phyloP scores from a whole-genome alignment of 92 coral and sea anemone species.

The Epizoanthus ramosus region DNA sequence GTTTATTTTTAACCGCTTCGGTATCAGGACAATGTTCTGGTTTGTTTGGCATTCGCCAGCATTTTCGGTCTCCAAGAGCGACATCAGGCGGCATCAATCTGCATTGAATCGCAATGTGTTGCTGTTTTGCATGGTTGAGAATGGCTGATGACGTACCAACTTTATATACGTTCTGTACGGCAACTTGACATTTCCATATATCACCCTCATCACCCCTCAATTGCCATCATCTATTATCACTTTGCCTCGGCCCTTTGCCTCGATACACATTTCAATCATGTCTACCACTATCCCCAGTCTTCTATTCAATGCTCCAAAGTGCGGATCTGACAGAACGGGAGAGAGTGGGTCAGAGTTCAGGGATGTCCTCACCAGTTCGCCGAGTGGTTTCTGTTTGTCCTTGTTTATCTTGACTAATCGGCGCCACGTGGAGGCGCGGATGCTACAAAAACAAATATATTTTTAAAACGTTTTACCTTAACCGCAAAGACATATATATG shows the following conservation, averaged over 20 bases:
- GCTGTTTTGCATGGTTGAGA: not conserved
- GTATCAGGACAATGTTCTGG: too few species aligned
- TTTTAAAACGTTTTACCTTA: not conserved
- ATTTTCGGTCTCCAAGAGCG: too few species aligned
- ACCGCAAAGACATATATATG: not conserved
- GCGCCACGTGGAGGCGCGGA: slow-evolving; percentile 82
- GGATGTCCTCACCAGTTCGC: slow-evolving; percentile 67
- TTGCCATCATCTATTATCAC: slow-evolving; percentile 55
- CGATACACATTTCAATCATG: slow-evolving; percentile 66
- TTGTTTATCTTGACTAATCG: slow-evolving; percentile 57
- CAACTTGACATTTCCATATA: not conserved
- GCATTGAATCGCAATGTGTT: too few species aligned
- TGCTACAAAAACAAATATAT: slow-evolving; percentile 43
- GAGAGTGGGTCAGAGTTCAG: slow-evolving; percentile 77
- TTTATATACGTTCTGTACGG: not conserved
- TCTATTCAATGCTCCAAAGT: slow-evolving; percentile 83
- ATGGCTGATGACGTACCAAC: not conserved
- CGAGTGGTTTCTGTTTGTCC: slow-evolving; percentile 56
- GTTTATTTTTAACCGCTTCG: too few species aligned
- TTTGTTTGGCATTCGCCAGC: too few species aligned
- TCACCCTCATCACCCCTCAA: not conserved
- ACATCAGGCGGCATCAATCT: too few species aligned
- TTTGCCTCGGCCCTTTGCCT: slow-evolving; percentile 45
- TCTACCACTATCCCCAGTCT: slow-evolving; percentile 78
- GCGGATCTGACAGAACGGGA: slow-evolving; percentile 79